Evolutionary conservation across 2,113 vertebrate species (phyloP).

Genomic region (Rissa tridactyla): DNA sequence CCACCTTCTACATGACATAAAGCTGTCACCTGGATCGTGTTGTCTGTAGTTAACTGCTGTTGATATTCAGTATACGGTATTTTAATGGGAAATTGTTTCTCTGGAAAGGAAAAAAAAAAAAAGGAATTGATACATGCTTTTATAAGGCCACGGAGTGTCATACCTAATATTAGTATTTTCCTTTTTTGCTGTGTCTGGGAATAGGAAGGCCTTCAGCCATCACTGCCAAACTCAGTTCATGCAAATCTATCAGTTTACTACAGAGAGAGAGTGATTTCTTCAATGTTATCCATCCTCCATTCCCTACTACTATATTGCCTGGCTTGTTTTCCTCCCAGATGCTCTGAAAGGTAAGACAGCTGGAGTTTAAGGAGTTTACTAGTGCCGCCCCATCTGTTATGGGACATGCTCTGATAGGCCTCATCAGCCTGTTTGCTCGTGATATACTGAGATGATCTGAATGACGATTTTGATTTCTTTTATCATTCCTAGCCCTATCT

Average conservation of each 20-base stretch:
- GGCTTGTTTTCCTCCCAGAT: not conserved
- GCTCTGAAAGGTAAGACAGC: not conserved
- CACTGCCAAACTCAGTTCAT: not conserved
- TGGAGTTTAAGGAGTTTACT: not conserved
- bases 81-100: constrained; percentile 66
- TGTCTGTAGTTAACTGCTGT: constrained; percentile 73
- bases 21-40: constrained; percentile 73
- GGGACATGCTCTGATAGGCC: not conserved
- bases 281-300: not conserved
- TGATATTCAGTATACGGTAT: constrained; percentile 71
- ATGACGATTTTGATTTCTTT: not conserved
- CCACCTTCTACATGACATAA: constrained; percentile 66
- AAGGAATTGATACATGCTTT: not conserved
- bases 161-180: not conserved
- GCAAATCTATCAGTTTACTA: not conserved
- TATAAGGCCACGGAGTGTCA: not conserved
- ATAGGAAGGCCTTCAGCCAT: not conserved
- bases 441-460: not conserved
- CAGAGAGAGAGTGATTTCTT: not conserved
- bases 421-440: not conserved
- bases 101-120: constrained; percentile 36
- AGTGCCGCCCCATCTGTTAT: not conserved
- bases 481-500: not conserved
- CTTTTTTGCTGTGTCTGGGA: not conserved
- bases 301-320: not conserved